These are phyloP conservation scores for Myripristis murdjan DNA, from an alignment of 2,797 vertebrate genomes.

Conservation along the genomic window DNA sequence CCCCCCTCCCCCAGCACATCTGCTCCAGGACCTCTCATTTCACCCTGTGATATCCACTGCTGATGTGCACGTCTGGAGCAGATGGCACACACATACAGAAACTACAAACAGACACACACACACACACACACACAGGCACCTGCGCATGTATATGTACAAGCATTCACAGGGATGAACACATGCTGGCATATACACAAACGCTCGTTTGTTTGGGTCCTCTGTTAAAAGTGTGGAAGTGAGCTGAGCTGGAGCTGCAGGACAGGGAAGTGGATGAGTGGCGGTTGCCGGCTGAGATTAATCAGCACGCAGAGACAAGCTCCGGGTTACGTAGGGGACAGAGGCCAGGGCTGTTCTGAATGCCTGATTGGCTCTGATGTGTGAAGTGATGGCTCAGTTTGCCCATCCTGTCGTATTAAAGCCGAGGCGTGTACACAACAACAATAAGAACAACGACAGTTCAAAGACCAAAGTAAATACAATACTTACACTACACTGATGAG, in stretches of 20 bases:
- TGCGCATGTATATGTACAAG: slow-evolving; percentile 21
- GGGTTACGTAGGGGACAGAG: slow-evolving; percentile 29
- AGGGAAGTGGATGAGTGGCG: slow-evolving; percentile 53
- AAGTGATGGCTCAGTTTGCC: slow-evolving; percentile 39
- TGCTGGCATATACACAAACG: neutral
- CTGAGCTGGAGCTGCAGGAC: slow-evolving; percentile 25
- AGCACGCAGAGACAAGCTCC: slow-evolving; percentile 44
- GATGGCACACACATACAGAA: too few species aligned
- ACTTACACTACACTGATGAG: neutral
- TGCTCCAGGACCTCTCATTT: slow-evolving; percentile 61
- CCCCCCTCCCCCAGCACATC: slow-evolving; percentile 63
- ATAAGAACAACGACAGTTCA: slow-evolving; percentile 21
- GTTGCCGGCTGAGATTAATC: slow-evolving; percentile 52
- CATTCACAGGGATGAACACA: neutral
- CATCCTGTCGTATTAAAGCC: slow-evolving; percentile 44
- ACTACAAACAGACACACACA: too few species aligned
- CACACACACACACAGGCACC: slow-evolving; percentile 25
- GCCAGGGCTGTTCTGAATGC: slow-evolving; percentile 53
- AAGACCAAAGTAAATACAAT: slow-evolving; percentile 10
- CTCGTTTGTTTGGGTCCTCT: slow-evolving; percentile 44
- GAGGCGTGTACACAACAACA: slow-evolving; percentile 8
- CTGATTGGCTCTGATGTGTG: slow-evolving; percentile 60
- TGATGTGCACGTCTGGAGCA: slow-evolving; percentile 57
- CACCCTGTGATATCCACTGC: slow-evolving; percentile 54
- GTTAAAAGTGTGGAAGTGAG: slow-evolving; percentile 39